phyloP scores from a whole-genome alignment of 2,888 invertebrate species.

The Arctia plantaginis region DNA sequence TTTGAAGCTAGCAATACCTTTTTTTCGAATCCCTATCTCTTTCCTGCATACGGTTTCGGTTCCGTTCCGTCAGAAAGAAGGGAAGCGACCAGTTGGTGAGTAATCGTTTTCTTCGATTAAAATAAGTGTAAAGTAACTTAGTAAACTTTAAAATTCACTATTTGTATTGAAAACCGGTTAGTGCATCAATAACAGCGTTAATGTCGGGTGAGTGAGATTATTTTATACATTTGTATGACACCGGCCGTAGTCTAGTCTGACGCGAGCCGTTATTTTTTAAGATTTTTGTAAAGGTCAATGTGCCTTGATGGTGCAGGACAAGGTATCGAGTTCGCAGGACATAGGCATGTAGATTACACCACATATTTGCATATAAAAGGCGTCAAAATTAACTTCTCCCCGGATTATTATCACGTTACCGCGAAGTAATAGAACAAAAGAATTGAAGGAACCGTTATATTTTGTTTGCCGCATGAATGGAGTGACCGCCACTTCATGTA shows the following conservation, averaged over 20 bases:
- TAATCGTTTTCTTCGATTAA: slow-evolving; percentile 64
- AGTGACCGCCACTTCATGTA: slow-evolving; percentile 53
- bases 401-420: slow-evolving; percentile 45
- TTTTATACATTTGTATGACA: slow-evolving; percentile 36
- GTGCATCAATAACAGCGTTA: slow-evolving; percentile 29
- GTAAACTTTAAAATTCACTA: slow-evolving; percentile 29
- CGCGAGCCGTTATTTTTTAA: slow-evolving; percentile 83
- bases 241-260: slow-evolving; percentile 51
- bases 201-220: slow-evolving; percentile 47
- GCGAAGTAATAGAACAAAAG: slow-evolving; percentile 48
- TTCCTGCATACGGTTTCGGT: slow-evolving; percentile 54
- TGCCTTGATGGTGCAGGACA: slow-evolving; percentile 67
- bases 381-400: slow-evolving; percentile 54
- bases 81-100: slow-evolving; percentile 73
- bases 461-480: slow-evolving; percentile 68
- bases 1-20: slow-evolving; percentile 46
- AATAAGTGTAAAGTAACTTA: slow-evolving; percentile 27
- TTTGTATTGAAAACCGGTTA: slow-evolving; percentile 26
- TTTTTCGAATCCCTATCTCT: slow-evolving; percentile 50
- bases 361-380: slow-evolving; percentile 60
- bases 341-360: slow-evolving; percentile 59
- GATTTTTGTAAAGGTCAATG: slow-evolving; percentile 79
- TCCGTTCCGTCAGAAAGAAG: slow-evolving; percentile 70
- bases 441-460: slow-evolving; percentile 60
- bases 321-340: slow-evolving; percentile 57